These are phyloP conservation scores for Setophaga kirtlandii DNA, from an alignment of 2,113 vertebrate species.

Conservation along the genomic window DNA sequence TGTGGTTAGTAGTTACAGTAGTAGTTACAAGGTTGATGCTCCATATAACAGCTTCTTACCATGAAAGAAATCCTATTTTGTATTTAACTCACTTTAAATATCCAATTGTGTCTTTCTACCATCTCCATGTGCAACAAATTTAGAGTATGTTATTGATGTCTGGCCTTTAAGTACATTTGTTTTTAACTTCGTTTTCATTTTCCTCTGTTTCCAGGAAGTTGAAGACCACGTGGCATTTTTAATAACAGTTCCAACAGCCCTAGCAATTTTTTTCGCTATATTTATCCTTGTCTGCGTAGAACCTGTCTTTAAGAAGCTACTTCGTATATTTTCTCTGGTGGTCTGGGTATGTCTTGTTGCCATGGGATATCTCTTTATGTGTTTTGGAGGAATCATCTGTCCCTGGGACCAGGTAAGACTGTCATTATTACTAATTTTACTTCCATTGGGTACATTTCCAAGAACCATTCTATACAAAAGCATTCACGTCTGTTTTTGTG, in stretches of 20 bases:
- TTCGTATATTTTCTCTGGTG: slow-evolving; percentile 91
- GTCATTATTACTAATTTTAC: background rate
- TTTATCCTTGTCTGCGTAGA: slow-evolving; percentile 97
- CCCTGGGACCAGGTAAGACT: slow-evolving; percentile 96
- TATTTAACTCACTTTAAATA: background rate
- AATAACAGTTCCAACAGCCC: slow-evolving; percentile 92
- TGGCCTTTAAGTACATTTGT: background rate
- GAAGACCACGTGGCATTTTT: slow-evolving; percentile 95
- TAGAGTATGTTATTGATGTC: background rate
- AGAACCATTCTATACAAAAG: background rate
- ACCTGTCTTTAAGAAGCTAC: slow-evolving; percentile 94
- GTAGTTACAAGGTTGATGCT: background rate
- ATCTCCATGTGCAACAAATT: background rate
- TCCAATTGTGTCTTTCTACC: background rate
- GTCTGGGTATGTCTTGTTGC: slow-evolving; percentile 94
- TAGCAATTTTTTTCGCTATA: slow-evolving; percentile 95
- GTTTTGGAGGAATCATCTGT: slow-evolving; percentile 92
- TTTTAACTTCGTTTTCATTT: slow-evolving; percentile 32
- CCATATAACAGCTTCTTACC: background rate
- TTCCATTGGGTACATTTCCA: background rate
- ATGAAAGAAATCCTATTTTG: background rate
- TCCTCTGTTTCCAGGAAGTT: slow-evolving; percentile 80
- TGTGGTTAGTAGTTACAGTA: background rate
- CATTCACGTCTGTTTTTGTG: background rate
- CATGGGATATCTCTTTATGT: slow-evolving; percentile 99